Base-by-base conservation (phyloP, 2,888 invertebrate species). In the Clunio marinus region DNA sequence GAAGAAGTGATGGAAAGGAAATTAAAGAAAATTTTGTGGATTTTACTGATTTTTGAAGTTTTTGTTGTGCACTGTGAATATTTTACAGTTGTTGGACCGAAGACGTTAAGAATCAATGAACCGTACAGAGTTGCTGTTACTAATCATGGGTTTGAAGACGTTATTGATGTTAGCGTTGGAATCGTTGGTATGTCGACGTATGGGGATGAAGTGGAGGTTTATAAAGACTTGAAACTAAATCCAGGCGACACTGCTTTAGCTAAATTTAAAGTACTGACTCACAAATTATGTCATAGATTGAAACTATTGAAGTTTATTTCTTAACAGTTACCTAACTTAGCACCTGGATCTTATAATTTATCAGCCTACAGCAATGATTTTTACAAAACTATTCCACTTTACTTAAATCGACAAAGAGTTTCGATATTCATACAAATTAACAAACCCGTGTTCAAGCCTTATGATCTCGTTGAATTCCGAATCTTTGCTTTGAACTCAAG, bases 11-110 rank as follows among this genome's bases (percentile, higher is more conserved):
- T n/a, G n/a, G n/a, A n/a, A n/a, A n/a, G n/a, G n/a, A n/a, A n/a
- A n/a, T n/a, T n/a, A n/a, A n/a, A n/a, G n/a, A n/a, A 22, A 22
- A 3, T 51, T 22, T 51, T 51, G 51, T 51, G 51, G 20, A 20
- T 51, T 7, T 2, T 51, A 3, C 17, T 22, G 3, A n/a, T 17
- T 22, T 17, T 17, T 5, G 10, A 62, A 5, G 2, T 62, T 35
- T 37, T 37, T 13, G 0, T 24, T 7, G 62, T 62, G 35, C 10
- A 28, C 7, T 63, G 46, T 46, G 28, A 63, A 22, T 66, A 51
- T 15, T 55, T 66, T 55, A 51, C 66, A 10, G 55, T 66, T 13
- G 55, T 66, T n/a, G 66, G 27, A 15, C 22, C 66, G 13, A 25
- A 32, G 2, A 22, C 32, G 28, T 24, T 66, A 4, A 28, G 66